Base-by-base conservation (phyloP, 2,888 invertebrate genomes). In the Steinernema carpocapsae region DNA sequence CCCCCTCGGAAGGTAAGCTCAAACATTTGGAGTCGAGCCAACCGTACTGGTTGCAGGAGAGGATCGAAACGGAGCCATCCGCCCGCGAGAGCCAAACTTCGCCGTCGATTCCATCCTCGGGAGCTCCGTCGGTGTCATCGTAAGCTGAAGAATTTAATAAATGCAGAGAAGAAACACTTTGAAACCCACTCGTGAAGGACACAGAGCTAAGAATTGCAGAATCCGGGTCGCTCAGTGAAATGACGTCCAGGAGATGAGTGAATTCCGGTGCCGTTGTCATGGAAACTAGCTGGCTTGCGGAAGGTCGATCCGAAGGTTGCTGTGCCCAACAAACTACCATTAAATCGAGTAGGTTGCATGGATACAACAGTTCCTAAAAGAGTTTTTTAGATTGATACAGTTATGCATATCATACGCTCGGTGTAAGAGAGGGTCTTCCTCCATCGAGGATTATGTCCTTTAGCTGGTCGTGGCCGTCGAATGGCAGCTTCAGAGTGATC, bases 281-380 rank as follows among this genome's bases (percentile, higher is more conserved):
- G 1, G 93, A 93, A n/a, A 95, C 94, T 32, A 96, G 93, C 88
- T 96, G 95, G 83, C 94, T 94, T 4, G 97, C 95, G 0, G 95
- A 93, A 0, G 97, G 97, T 7, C 99, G 91, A 85, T 93, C 92
- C 86, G 91, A 88, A 0, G 91, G 91, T 56, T 89, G 89, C 73
- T 94, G 94, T 17, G 93, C 92, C 99, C 97, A 99, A 88, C 97
- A 97, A 10, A 94, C 91, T 0, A 94, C 94, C 95, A 99, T 96
- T 71, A 94, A 90, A 88, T 97, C 97, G 73, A 99, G 90, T 87
- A 95, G 92, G 88, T 94, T 93, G 26, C 88, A 87, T 1, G 90
- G 90, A 72, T 87, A 88, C 6, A 85, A 78, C 26, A 89, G 82
- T 71, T 89, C 89, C 88, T 89, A 78, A 42, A 78, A 74, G 22